phyloP scores from a whole-genome alignment of 2,888 invertebrate genomes.

The Drosophila flavopinicola region DNA sequence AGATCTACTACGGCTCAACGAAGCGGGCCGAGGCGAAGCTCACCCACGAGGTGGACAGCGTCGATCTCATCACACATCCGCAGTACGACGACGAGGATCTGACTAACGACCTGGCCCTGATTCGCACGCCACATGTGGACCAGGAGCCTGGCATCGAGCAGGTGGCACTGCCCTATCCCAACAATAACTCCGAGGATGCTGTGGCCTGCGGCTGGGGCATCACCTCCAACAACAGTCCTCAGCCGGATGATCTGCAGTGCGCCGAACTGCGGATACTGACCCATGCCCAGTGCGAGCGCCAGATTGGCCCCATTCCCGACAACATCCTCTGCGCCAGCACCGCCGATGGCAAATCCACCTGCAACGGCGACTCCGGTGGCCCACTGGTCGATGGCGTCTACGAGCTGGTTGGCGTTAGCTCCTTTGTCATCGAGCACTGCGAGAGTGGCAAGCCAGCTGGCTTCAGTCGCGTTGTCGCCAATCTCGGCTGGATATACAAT shows the following conservation, averaged over 20 bases:
- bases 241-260: too few species aligned
- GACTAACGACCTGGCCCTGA: conserved; percentile 45
- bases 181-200: too few species aligned
- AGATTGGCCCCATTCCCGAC: too few species aligned
- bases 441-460: conserved; percentile 33
- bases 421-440: conserved; percentile 38
- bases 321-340: too few species aligned
- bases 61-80: conserved; percentile 23
- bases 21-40: too few species aligned
- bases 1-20: conserved; percentile 40
- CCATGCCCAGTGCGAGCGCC: too few species aligned
- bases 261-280: too few species aligned
- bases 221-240: background rate
- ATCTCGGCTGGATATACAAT: conserved; percentile 51
- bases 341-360: background rate
- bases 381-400: too few species aligned
- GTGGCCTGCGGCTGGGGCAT: too few species aligned
- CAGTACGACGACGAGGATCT: conserved; percentile 9
- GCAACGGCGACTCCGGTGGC: background rate
- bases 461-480: conserved; percentile 46
- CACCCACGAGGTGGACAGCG: conserved; percentile 18
- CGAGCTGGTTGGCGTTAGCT: conserved; percentile 32
- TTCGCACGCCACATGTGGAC: conserved; percentile 42
- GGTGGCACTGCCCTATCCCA: too few species aligned
- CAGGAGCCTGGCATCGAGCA: too few species aligned